phyloP scores from a whole-genome alignment of 1,140 invertebrate genomes.

The Halesus radiatus region DNA sequence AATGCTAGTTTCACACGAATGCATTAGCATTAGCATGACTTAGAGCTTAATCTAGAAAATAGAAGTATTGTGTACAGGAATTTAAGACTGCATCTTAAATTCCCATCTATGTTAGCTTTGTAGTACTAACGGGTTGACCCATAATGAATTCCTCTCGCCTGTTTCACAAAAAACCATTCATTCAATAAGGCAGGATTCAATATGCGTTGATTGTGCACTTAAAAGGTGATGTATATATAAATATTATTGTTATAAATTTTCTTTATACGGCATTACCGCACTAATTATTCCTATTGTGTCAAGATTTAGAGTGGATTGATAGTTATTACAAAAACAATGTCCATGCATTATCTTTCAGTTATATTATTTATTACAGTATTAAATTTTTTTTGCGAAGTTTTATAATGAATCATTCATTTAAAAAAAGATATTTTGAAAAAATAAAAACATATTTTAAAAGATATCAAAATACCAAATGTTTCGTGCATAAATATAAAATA shows the following conservation, averaged over 20 bases:
- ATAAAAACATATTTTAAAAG: not conserved
- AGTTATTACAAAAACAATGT: not conserved
- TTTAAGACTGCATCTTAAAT: slow-evolving; percentile 45
- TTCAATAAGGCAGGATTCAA: slow-evolving; percentile 9
- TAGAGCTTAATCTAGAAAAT: slow-evolving; percentile 53
- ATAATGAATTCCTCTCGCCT: slow-evolving; percentile 28
- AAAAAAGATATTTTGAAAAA: too few species aligned
- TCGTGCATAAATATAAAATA: too few species aligned
- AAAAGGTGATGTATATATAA: slow-evolving; percentile 48
- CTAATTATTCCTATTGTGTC: slow-evolving; percentile 35
- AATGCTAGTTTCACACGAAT: slow-evolving; percentile 38
- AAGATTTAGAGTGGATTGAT: not conserved
- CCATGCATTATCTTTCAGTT: not conserved
- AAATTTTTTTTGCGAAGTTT: not conserved
- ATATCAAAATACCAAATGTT: not conserved
- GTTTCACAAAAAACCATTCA: not conserved
- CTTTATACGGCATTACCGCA: slow-evolving; percentile 50
- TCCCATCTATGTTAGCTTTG: slow-evolving; percentile 52
- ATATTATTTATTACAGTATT: not conserved
- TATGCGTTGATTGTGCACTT: slow-evolving; percentile 48
- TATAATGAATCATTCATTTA: not conserved
- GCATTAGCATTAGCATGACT: slow-evolving; percentile 53
- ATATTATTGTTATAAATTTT: not conserved
- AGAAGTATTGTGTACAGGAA: slow-evolving; percentile 51
- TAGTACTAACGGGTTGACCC: slow-evolving; percentile 48